These are phyloP conservation scores for Calvadosia cruxmelitensis DNA, from an alignment of 30 jellyfish, hydroid and myxozoan species.

Conservation along the genomic window DNA sequence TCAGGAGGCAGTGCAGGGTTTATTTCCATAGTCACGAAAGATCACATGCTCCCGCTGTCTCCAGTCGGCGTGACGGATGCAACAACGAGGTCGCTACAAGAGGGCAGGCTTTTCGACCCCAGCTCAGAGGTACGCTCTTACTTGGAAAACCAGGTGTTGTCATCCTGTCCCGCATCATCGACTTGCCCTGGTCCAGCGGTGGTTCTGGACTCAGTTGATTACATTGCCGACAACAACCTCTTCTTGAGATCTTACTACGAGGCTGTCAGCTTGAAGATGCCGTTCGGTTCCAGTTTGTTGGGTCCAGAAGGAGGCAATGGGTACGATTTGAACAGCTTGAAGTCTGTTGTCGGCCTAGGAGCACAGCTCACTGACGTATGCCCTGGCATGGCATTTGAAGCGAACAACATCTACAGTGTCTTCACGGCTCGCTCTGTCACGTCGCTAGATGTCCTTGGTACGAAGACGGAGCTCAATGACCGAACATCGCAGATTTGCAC, in stretches of 20 bases:
- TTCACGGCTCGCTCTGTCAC: not conserved
- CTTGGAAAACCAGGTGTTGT: not conserved
- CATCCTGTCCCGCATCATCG: not conserved
- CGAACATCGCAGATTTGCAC: slow-evolving; percentile 6
- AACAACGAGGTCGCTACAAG: not conserved
- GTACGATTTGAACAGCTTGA: not conserved
- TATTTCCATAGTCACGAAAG: not conserved
- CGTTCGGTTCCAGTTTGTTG: not conserved
- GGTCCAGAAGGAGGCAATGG: not conserved
- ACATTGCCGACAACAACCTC: not conserved
- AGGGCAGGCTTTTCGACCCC: not conserved
- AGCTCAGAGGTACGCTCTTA: not conserved
- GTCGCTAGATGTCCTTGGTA: not conserved
- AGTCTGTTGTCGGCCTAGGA: not conserved
- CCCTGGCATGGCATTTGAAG: not conserved
- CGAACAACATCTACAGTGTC: not conserved
- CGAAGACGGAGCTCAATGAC: not conserved
- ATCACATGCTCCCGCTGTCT: not conserved
- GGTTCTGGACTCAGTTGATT: not conserved
- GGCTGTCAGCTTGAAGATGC: not conserved
- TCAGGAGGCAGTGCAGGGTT: not conserved
- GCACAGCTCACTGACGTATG: not conserved
- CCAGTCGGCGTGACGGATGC: not conserved
- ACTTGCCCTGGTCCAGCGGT: not conserved
- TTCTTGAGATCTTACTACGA: not conserved